phyloP scores from a whole-genome alignment of 2,888 invertebrate genomes.

The Chrysolina americana region DNA sequence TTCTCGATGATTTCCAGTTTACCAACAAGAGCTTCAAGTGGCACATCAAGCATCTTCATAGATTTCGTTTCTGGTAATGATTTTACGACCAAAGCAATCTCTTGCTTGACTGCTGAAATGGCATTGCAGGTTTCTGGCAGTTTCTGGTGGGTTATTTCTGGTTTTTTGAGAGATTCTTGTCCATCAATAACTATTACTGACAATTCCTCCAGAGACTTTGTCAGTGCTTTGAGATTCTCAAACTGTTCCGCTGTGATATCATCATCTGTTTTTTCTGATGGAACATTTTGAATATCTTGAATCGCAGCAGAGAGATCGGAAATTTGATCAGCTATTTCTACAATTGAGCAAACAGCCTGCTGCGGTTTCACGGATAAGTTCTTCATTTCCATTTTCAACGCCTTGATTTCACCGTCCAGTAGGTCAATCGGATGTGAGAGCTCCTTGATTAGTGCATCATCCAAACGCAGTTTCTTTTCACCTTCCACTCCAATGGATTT shows the following conservation, averaged over 20 bases:
- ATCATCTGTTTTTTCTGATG: neutral
- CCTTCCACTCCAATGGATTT: neutral
- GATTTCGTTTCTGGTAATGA: conserved; percentile 9
- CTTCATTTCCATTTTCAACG: neutral
- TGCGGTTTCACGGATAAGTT: neutral
- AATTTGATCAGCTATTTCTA: neutral
- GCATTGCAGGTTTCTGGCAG: conserved; percentile 26
- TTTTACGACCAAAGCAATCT: conserved; percentile 21
- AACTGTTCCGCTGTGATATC: conserved; percentile 15
- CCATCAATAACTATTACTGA: neutral
- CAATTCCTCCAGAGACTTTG: neutral
- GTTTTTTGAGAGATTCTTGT: conserved; percentile 26
- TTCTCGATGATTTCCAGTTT: conserved; percentile 27
- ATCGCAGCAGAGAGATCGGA: neutral
- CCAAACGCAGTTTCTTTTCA: neutral
- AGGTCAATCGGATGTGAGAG: neutral
- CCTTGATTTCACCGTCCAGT: neutral
- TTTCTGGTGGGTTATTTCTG: neutral
- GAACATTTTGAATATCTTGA: neutral
- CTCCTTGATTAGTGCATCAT: neutral
- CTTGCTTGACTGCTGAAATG: conserved; percentile 5
- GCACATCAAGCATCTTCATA: conserved; percentile 21
- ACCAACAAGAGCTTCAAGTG: conserved; percentile 42
- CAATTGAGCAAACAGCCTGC: neutral
- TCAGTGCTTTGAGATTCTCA: neutral